Evolutionary conservation across 2,113 vertebrate species (phyloP).

Genomic region (Syngnathoides biaculeatus): DNA sequence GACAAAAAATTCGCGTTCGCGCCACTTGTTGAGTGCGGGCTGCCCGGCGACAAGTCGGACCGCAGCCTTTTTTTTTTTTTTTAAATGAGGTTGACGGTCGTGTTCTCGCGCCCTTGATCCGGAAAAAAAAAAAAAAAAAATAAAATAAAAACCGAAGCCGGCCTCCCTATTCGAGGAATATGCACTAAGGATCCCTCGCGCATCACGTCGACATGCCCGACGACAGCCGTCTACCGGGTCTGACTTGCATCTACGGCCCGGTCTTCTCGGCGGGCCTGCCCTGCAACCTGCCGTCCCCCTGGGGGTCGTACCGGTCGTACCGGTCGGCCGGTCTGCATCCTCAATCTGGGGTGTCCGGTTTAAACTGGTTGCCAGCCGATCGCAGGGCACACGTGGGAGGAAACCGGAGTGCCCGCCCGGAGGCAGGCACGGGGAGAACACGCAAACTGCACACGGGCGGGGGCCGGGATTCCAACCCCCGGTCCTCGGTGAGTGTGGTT

Average conservation of each 20-base stretch:
- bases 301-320: constrained; percentile 71
- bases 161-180: constrained; percentile 3
- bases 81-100: constrained; percentile 5
- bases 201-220: constrained; percentile 59
- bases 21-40: constrained; percentile 45
- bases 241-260: constrained; percentile 73
- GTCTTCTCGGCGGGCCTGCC: constrained; percentile 71
- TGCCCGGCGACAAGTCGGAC: constrained; percentile 27
- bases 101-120: not conserved
- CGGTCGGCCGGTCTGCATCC: constrained; percentile 72
- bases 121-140: too few relatives aligned
- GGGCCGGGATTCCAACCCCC: too few relatives aligned
- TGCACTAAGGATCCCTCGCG: not conserved
- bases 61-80: too few relatives aligned
- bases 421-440: too few relatives aligned
- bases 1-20: constrained; percentile 66
- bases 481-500: too few relatives aligned
- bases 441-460: too few relatives aligned
- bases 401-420: too few relatives aligned
- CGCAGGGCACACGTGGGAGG: too few relatives aligned
- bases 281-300: constrained; percentile 72
- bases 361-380: too few relatives aligned
- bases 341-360: constrained; percentile 77
- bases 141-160: not conserved
- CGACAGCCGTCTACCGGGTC: constrained; percentile 63